Percentiles rank a stretch among this genome's conserved stretches.
These are phyloP conservation scores for Stomatorhinus ivindoensis DNA, from an alignment of 2,113 vertebrate species.

Conservation along the genomic window DNA sequence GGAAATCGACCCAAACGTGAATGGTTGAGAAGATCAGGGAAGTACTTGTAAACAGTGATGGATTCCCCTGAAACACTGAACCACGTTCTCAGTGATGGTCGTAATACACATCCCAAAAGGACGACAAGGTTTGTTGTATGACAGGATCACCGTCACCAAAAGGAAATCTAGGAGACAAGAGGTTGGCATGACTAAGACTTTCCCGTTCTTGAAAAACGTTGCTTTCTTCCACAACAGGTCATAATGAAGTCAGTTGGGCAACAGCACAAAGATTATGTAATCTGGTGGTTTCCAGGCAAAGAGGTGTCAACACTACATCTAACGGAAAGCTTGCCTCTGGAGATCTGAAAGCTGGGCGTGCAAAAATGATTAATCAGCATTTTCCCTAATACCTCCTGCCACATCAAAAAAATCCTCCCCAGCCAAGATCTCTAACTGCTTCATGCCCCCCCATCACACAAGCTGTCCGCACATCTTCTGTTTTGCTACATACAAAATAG, in stretches of 20 bases:
- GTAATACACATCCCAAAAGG: neutral
- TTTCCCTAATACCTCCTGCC: neutral
- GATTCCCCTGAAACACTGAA: neutral
- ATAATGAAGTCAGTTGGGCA: conserved; percentile 9
- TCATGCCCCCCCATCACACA: neutral
- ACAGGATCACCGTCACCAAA: neutral
- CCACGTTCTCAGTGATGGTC: neutral
- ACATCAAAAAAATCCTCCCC: neutral
- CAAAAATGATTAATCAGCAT: neutral
- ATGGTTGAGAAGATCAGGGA: neutral
- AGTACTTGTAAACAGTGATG: neutral
- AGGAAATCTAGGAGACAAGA: neutral
- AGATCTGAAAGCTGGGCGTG: neutral
- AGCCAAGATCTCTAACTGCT: neutral
- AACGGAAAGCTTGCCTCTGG: neutral
- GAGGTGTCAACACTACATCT: neutral
- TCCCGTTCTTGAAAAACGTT: neutral
- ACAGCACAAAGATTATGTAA: neutral
- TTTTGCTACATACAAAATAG: neutral
- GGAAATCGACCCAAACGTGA: neutral
- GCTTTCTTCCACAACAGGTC: neutral
- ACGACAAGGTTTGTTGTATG: neutral
- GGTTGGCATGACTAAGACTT: neutral
- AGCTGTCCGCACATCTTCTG: neutral
- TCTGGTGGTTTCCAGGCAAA: neutral